These are phyloP conservation scores for Aphelenchoides fujianensis DNA, from an alignment of 1,140 invertebrate genomes.

Conservation along the genomic window DNA sequence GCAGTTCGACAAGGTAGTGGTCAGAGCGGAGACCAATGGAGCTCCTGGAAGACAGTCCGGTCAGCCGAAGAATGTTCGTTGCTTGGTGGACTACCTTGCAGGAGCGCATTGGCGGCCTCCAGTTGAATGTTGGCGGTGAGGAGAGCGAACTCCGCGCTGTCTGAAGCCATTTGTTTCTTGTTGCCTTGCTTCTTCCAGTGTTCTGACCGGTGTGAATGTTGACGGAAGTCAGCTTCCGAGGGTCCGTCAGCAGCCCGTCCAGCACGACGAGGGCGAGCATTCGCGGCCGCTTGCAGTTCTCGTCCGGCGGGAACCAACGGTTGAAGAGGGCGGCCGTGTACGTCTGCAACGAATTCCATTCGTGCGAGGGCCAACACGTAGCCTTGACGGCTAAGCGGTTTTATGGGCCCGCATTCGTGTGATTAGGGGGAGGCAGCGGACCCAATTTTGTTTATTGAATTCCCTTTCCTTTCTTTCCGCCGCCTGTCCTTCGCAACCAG, in stretches of 20 bases:
- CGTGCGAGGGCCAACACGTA: too few species aligned
- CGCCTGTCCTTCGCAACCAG: not conserved
- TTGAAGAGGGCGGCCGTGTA: constrained; percentile 39
- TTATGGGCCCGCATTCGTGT: not conserved
- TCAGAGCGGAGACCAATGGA: constrained; percentile 27
- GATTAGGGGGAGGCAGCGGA: not conserved
- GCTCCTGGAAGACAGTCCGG: constrained; percentile 31
- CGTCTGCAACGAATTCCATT: constrained; percentile 27
- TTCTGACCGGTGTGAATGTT: constrained; percentile 37
- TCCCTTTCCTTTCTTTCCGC: not conserved
- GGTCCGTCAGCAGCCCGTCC: constrained; percentile 38
- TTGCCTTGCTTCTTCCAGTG: not conserved
- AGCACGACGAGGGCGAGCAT: constrained; percentile 34
- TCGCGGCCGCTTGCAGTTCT: constrained; percentile 26
- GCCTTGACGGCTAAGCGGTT: not conserved
- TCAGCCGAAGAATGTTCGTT: constrained; percentile 1
- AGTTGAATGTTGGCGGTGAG: constrained; percentile 40
- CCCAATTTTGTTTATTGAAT: not conserved
- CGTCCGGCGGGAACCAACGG: constrained; percentile 32
- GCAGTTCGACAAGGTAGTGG: constrained; percentile 31
- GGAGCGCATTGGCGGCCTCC: constrained; percentile 41
- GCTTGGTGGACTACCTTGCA: constrained; percentile 39
- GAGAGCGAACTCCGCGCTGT: constrained; percentile 23
- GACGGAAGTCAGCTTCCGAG: constrained; percentile 43
- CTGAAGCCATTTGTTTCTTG: constrained; percentile 24